These are phyloP conservation scores for Tenthredo livida DNA, from an alignment of 2,888 invertebrate species.

Conservation along the genomic window DNA sequence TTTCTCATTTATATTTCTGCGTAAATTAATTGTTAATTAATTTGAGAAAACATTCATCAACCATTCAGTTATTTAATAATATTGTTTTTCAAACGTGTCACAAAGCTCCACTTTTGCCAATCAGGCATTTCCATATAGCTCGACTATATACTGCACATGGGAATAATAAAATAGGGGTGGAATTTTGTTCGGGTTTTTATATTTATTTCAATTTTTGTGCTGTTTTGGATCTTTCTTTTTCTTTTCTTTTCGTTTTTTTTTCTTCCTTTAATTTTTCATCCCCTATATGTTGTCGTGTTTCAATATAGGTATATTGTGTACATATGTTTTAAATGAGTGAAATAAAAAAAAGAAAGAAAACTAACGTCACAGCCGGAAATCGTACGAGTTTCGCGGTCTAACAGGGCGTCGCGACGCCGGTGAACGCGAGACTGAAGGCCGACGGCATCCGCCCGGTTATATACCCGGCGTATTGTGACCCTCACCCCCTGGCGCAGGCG, in stretches of 20 bases:
- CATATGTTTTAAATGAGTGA: neutral
- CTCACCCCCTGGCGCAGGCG: slow-evolving; percentile 76
- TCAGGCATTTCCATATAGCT: slow-evolving; percentile 18
- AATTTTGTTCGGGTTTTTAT: neutral
- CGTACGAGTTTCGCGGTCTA: slow-evolving; percentile 28
- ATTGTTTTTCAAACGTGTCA: slow-evolving; percentile 21
- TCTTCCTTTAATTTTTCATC: neutral
- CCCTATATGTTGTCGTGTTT: neutral
- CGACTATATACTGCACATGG: neutral
- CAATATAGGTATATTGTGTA: neutral
- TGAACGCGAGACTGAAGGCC: slow-evolving; percentile 75
- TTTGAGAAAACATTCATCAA: neutral
- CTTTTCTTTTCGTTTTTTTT: neutral
- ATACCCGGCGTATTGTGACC: slow-evolving; percentile 76
- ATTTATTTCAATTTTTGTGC: neutral
- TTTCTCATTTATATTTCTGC: neutral
- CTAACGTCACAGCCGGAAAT: slow-evolving; percentile 45
- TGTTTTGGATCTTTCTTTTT: neutral
- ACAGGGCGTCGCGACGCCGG: slow-evolving; percentile 66
- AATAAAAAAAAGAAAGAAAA: slow-evolving; percentile 8
- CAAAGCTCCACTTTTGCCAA: slow-evolving; percentile 4
- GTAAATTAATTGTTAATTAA: neutral
- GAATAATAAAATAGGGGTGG: neutral
- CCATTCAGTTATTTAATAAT: neutral
- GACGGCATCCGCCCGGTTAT: slow-evolving; percentile 76